Base-by-base conservation (phyloP, 2,113 vertebrate genomes). In the Semicossyphus pulcher region DNA sequence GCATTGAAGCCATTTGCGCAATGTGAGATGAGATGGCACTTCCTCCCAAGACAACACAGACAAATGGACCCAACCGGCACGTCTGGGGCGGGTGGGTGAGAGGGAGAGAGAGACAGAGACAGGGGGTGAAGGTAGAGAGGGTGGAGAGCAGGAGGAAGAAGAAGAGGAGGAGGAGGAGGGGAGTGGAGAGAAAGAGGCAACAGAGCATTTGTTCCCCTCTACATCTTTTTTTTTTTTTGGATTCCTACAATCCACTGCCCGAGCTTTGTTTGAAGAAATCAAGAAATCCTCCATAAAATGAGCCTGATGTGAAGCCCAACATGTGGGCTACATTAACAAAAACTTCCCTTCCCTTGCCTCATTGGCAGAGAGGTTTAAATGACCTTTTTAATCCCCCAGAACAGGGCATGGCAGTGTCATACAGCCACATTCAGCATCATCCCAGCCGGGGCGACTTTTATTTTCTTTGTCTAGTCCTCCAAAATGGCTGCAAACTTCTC, bases 1-100 rank as follows among this genome's bases (percentile, higher is more conserved):
- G 84, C 72, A 90, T 81, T 90, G 89, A 90, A 92, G 87, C 91
- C 92, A 92, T 93, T 92, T 92, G 91, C 69, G 78, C 87, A 83
- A 92, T 90, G 88, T 90, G 91, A 93, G 89, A 91, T 86, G 91
- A 91, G 92, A 93, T 90, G 89, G 81, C 92, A 92, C 91, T 92
- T 94, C 92, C 90, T 92, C 89, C 86, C 81, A 85, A 84, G 89
- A 92, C 88, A 80, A 83, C 80, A 80, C 85, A 88, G 87, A 93
- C 93, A 94, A 94, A 93, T 91, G 91, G 91, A 92, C 90, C 81
- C 80, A 85, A 85, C 84, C 81, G 75, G 83, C 81, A 80, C 34
- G 74, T 69, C 74, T 57, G 76, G 84, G 84, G 66, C 4, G 80
- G 80, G 85, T 49, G 65, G 72, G 83, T 75, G 72, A 85, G 39